These are phyloP conservation scores for Hippocampus comes DNA, from an alignment of 2,113 vertebrate genomes.

Conservation along the genomic window DNA sequence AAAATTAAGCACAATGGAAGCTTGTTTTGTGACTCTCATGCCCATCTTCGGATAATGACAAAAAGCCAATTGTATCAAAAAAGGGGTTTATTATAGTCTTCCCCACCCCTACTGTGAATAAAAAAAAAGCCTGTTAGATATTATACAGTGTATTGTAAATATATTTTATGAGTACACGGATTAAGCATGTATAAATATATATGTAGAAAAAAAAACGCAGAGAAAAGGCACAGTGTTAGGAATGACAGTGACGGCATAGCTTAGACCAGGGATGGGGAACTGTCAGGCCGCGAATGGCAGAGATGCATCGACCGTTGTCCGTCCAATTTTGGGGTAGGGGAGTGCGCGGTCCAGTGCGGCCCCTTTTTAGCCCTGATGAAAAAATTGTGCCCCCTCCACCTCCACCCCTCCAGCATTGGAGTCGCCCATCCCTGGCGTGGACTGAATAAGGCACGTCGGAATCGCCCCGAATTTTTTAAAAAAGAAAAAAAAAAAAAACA, in stretches of 20 bases:
- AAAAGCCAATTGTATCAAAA: constrained; percentile 50
- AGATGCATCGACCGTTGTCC: no score
- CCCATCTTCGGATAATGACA: constrained; percentile 8
- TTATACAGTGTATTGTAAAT: constrained; percentile 25
- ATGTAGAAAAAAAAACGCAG: constrained; percentile 32
- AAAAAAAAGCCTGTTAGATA: constrained; percentile 62
- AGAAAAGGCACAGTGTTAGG: constrained; percentile 54
- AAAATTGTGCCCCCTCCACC: no score
- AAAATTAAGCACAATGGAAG: no score
- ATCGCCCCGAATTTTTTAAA: no score
- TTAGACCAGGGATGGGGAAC: no score
- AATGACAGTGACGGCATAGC: constrained; percentile 48
- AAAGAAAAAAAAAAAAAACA: neutral
- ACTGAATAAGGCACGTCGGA: constrained; percentile 50
- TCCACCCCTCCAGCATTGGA: no score
- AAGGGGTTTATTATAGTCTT: constrained; percentile 65
- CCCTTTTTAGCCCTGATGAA: no score
- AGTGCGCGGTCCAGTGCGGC: no score
- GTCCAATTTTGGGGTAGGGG: no score
- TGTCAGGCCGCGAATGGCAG: no score
- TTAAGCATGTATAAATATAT: constrained; percentile 72
- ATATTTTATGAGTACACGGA: constrained; percentile 58
- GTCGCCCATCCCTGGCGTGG: neutral
- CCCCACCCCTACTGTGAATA: constrained; percentile 52
- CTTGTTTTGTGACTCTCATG: no score